phyloP scores from a whole-genome alignment of 2,888 invertebrate species.

The Ochropacha duplaris region DNA sequence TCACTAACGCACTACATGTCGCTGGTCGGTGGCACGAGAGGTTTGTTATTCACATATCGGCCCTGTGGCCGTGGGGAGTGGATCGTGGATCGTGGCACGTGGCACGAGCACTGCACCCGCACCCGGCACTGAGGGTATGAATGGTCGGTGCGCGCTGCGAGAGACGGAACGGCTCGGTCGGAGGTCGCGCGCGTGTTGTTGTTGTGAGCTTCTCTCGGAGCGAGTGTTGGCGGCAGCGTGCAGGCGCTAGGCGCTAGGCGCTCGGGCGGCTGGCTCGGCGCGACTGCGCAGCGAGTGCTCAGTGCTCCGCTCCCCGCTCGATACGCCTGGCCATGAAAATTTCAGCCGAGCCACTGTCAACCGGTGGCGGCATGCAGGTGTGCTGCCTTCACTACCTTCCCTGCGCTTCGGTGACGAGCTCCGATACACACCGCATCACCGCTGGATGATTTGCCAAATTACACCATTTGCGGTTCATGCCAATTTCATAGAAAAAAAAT shows the following conservation, averaged over 20 bases:
- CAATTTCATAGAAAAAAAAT: background rate
- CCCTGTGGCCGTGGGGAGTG: conserved; percentile 26
- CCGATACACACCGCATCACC: conserved; percentile 12
- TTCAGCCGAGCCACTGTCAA: conserved; percentile 77
- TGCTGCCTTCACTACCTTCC: conserved; percentile 36
- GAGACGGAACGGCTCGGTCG: conserved; percentile 28
- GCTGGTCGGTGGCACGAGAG: conserved; percentile 51
- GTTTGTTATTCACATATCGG: conserved; percentile 57
- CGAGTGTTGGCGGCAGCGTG: conserved; percentile 38
- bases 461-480: background rate
- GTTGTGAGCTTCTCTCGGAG: conserved; percentile 41
- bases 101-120: conserved; percentile 55
- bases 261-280: conserved; percentile 57
- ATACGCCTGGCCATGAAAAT: conserved; percentile 81
- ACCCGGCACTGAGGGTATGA: conserved; percentile 40
- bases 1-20: conserved; percentile 59
- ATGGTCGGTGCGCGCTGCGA: conserved; percentile 30
- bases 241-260: conserved; percentile 48
- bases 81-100: conserved; percentile 39
- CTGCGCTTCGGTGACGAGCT: conserved; percentile 21
- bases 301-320: conserved; percentile 64
- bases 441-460: conserved; percentile 6
- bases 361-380: conserved; percentile 74
- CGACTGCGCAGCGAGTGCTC: conserved; percentile 69
- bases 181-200: conserved; percentile 56